These are phyloP conservation scores for Lanistes nyassanus DNA, from an alignment of 1,140 invertebrate genomes.

Conservation along the genomic window DNA sequence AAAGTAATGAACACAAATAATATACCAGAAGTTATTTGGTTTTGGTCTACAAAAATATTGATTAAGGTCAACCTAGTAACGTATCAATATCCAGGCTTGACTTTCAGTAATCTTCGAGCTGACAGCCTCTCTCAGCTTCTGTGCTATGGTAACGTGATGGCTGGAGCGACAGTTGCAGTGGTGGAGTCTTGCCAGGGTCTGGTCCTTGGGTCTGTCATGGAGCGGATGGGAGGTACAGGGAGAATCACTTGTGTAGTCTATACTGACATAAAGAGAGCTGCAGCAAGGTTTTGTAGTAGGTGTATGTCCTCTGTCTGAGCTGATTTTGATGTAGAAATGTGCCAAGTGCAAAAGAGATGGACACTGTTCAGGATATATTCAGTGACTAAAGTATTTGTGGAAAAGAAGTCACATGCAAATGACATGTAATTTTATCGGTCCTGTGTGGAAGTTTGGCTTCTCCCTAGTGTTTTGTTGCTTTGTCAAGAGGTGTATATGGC, in stretches of 20 bases:
- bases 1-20: too few species aligned
- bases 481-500: neutral
- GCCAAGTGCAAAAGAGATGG: too few species aligned
- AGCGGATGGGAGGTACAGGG: slow-evolving; percentile 64
- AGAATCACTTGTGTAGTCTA: too few species aligned
- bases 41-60: too few species aligned
- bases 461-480: neutral
- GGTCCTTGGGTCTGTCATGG: slow-evolving; percentile 81
- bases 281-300: too few species aligned
- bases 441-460: neutral
- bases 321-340: neutral
- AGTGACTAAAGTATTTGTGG: neutral
- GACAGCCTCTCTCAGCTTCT: slow-evolving; percentile 90
- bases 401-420: neutral
- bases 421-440: neutral
- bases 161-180: slow-evolving; percentile 81
- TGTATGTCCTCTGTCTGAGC: neutral
- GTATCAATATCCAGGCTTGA: too few species aligned
- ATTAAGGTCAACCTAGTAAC: too few species aligned
- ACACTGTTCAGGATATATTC: too few species aligned
- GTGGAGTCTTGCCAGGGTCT: slow-evolving; percentile 90
- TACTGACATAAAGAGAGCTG: too few species aligned
- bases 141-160: slow-evolving; percentile 81
- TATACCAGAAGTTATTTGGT: neutral
- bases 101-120: slow-evolving; percentile 74